Evolutionary conservation across 2,888 invertebrate genomes (phyloP), one percentile per base, ranked within the genome.

Genomic region (Drosophila formosana): DNA sequence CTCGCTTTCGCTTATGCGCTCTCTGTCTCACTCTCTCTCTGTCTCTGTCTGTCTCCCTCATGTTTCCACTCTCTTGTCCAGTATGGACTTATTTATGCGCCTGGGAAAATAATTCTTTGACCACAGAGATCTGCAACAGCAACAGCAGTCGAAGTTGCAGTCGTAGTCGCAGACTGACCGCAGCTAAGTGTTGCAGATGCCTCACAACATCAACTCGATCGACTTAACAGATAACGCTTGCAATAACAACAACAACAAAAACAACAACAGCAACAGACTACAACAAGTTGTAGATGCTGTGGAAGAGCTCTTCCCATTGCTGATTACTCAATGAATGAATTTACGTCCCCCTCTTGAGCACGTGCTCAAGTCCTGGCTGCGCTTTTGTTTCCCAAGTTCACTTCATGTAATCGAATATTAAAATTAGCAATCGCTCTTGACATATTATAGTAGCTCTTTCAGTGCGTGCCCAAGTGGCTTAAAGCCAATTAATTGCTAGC

Each of bases 311-410:
- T 67, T 55, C 51, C 43, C 46, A 64, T 61, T 62, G 56, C 86
- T 78, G 88, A 81, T 79, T 80, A 70, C 89, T 88, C 83, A 84
- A 84, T 84, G 88, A 84, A 84, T 88, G 87, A 71, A 88, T 77
- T 63, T 70, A 53, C 37, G 47, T 41, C 60, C 43, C 43, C 66
- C 43, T 64, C 39, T 41, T 7, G 39, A 81, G 84, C 85, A 86
- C 85, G 85, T 86, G 85, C 85, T 86, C 82, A 89, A 89, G 89
- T 76, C 75, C 69, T 72, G 65, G 67, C 66, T 77, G 75, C 56
- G 69, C 88, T 80, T 70, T 76, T 78, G 23, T 47, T 45, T 23
- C 13, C 49, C 7, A 49, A 55, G 51, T 46, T 50, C 60, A 69
- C 64, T 39, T 75, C 53, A 46, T 55, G 56, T 45, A 57, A 75